phyloP scores from a whole-genome alignment of 2,113 vertebrate species.

The Pantherophis guttatus region DNA sequence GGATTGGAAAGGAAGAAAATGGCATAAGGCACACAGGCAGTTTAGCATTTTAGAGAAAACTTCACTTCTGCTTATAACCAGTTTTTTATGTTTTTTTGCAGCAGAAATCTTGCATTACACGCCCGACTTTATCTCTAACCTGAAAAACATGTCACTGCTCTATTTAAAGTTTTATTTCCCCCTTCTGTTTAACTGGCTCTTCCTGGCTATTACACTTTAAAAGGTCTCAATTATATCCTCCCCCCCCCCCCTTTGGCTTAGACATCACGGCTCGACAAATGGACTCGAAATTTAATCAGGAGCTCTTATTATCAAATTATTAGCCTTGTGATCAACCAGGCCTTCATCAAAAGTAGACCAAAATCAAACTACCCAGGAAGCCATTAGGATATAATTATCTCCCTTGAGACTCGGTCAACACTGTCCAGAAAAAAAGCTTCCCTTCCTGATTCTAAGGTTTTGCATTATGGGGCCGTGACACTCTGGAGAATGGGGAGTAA shows the following conservation, averaged over 20 bases:
- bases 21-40: background rate
- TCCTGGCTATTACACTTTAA: background rate
- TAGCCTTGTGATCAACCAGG: constrained; percentile 73
- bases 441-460: background rate
- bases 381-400: constrained; percentile 85
- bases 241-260: too few species aligned
- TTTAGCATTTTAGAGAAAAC: background rate
- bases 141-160: background rate
- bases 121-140: background rate
- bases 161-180: background rate
- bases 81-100: background rate
- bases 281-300: constrained; percentile 92
- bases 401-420: constrained; percentile 74
- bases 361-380: constrained; percentile 85
- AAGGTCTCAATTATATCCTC: constrained; percentile 50
- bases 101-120: background rate
- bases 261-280: constrained; percentile 86
- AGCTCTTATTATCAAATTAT: constrained; percentile 87
- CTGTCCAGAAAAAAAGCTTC: constrained; percentile 43
- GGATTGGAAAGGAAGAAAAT: background rate
- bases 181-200: background rate
- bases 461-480: background rate
- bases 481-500: background rate
- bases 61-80: background rate
- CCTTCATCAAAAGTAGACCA: constrained; percentile 78